Evolutionary conservation across 1,140 invertebrate genomes (phyloP), one percentile per base, ranked within the genome.

Genomic region (Listronotus bonariensis): DNA sequence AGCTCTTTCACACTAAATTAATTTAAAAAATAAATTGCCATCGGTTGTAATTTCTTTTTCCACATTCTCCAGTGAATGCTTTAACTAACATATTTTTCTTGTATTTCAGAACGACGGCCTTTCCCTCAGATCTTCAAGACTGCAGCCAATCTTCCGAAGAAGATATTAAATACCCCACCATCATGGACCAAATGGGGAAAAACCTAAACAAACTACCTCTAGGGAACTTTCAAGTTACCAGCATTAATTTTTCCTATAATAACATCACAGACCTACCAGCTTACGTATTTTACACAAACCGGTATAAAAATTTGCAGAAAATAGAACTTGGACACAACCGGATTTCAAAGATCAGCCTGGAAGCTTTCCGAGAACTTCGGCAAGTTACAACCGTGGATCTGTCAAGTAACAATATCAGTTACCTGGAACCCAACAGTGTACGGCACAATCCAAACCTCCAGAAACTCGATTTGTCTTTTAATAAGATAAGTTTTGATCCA

Each of bases 361-460:
- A 81, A 15, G 86, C 87, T 0, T 89, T 91, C 73, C 78, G 77
- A 51, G 84, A 84, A 8, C 76, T 90, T 2, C 80, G 80, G 42
- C 85, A 87, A 64, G 75, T 90, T 17, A 84, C 86, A 17, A 84
- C 86, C 59, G 77, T 91, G n/a, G 87, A 90, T 70, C 72, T 90
- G 14, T 87, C 87, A 5, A 73, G 78, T 46, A 91, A 91, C 72
- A 77, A 80, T 1, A 83, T 90, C 7, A 77, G 74, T 11, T 78
- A 71, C 0, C 70, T 90, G 3, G 76, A 85, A n/a, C 80, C 82
- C 0, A 81, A 82, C 5, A 85, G 83, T 0, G 89, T 90, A 67
- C 69, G 75, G 7, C 75, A 81, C 18, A 86, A 84, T n/a, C 72
- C 74, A 8, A 74, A 78, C 20, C 73, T 88, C 0, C 75, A 84